A percentile compares a stretch with the other conserved stretches of the same genome.
Evolutionary conservation across 2,888 invertebrate species (phyloP).

Genomic region (Alviniconcha strummeri): DNA sequence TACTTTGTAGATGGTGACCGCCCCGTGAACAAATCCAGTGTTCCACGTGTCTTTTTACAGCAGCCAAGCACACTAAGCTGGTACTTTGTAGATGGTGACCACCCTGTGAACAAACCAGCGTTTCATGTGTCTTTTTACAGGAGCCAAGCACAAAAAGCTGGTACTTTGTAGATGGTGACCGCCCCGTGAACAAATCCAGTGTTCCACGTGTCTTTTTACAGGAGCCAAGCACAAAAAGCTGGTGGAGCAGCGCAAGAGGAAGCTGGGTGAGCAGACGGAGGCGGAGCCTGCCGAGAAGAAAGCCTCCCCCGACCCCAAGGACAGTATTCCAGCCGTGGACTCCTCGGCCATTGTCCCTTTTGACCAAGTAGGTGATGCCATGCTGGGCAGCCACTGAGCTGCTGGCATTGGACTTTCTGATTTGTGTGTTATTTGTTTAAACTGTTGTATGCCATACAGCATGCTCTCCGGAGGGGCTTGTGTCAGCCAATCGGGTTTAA

Average conservation of each 20-base stretch:
- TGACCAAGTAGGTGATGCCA: neutral
- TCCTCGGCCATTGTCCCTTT: neutral
- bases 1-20: no score
- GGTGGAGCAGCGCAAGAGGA: slow-evolving; percentile 3
- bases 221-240: slow-evolving; percentile 23
- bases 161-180: no score
- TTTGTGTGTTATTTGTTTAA: neutral
- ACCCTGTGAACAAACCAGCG: no score
- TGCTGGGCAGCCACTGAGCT: neutral
- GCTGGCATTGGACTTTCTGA: no score
- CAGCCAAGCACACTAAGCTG: no score
- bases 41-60: no score
- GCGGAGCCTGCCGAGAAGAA: neutral
- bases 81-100: no score
- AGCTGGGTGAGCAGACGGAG: neutral
- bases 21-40: no score
- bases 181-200: no score
- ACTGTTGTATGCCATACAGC: no score
- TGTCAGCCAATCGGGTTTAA: no score
- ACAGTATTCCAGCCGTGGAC: neutral
- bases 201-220: neutral
- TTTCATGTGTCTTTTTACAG: neutral
- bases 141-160: neutral
- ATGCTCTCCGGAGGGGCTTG: neutral
- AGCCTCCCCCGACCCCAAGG: neutral